Evolutionary conservation across 2,113 vertebrate species (phyloP), one percentile per base, ranked within the genome.

Genomic region (Tachycineta bicolor): DNA sequence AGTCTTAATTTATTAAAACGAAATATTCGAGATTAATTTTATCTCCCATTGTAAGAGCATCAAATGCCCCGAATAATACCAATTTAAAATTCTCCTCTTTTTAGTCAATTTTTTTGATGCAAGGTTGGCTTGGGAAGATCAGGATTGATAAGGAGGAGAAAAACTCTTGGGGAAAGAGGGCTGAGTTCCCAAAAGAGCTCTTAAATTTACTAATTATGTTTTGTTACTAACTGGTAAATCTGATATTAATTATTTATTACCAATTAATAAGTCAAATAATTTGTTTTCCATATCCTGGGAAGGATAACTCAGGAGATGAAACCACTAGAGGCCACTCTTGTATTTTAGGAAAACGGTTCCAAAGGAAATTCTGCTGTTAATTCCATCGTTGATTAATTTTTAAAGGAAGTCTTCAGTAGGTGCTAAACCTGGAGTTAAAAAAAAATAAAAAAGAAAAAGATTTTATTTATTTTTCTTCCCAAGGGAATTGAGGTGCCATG

Each of bases 321-420:
- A 37, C 96, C 95, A 34, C 95, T 77, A 90, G 97, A 94, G 94
- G 97, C 37, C 97, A 74, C 86, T 84, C 62, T 86, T 89, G 95
- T 43, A 80, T 83, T 75, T 90, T 19, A 49, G 56, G 23, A 83
- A 52, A 56, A 22, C 9, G 5, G 15, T 37, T 22, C 4, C 0
- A 1, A 18, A 18, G 1, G 6, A 41, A 69, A 24, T 20, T 5
- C 14, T 4, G 19, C 34, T 4, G 24, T 5, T 9, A 3, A 6
- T 19, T 60, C 55, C 55, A 17, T 1, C 1, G 0, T 18, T 62
- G 5, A 9, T 4, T 43, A 7, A 34, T 29, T 20, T 43, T 34
- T 17, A 6, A 65, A 26, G 4, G 52, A 88, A 34, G 7, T 4
- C 3, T 43, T 43, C 62, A 1, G 31, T 2, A 39, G 33, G 33